Conservation (phyloP, 2,888 invertebrate genomes). For the Drosophila antonietae region DNA sequence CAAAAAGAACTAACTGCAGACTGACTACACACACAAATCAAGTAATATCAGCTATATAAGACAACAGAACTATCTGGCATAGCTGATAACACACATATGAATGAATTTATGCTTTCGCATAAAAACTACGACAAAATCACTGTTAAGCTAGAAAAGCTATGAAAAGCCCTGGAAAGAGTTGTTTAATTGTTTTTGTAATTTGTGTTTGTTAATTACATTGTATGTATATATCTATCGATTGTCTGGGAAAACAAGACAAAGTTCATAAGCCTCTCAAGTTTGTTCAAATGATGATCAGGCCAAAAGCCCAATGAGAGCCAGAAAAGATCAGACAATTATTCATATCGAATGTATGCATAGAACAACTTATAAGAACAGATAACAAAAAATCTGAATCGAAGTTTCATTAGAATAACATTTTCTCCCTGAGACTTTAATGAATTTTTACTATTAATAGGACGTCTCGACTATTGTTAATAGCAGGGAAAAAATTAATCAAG, state of each 20-base stretch:
- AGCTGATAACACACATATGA: background rate
- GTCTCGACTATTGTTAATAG: background rate
- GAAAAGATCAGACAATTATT: no score
- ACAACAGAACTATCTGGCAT: no score
- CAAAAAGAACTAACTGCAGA: background rate
- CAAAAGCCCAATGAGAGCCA: conserved; percentile 83
- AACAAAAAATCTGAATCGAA: background rate
- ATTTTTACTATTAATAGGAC: background rate
- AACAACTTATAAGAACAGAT: background rate
- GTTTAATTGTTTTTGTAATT: no score
- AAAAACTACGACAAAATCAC: background rate
- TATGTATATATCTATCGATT: background rate
- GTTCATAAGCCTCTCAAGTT: conserved; percentile 85
- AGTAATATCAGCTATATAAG: background rate
- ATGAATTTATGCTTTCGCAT: background rate
- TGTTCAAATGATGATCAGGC: conserved; percentile 75
- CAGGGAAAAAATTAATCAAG: no score
- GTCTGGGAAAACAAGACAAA: background rate
- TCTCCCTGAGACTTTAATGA: background rate
- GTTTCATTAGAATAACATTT: background rate
- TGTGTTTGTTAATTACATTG: no score
- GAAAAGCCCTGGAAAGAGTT: background rate
- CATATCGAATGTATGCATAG: background rate
- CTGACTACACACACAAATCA: background rate
- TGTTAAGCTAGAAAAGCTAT: background rate